A percentile compares a stretch with the other conserved stretches of the same genome.
These are phyloP conservation scores for Schizotus pectinicornis DNA, from an alignment of 2,888 invertebrate species.

Conservation along the genomic window DNA sequence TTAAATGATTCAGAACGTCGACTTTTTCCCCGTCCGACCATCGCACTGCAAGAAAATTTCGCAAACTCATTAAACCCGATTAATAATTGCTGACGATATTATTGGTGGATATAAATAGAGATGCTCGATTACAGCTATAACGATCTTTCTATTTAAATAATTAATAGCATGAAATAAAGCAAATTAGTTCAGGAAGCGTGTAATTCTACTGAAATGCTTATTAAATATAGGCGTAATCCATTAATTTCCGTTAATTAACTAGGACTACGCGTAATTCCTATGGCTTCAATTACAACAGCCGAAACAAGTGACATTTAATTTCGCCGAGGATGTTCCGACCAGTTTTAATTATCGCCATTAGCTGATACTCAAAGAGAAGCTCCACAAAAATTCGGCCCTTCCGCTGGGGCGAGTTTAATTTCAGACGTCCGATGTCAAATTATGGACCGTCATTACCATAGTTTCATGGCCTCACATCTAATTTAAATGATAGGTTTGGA, in stretches of 20 bases:
- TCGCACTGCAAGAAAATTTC: background rate
- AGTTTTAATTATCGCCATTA: slow-evolving; percentile 14
- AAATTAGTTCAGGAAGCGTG: slow-evolving; percentile 36
- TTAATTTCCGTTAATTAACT: slow-evolving; percentile 42
- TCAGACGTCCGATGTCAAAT: too few relatives aligned
- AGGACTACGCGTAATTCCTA: slow-evolving; percentile 32
- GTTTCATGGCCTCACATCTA: too few relatives aligned
- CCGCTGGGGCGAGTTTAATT: too few relatives aligned
- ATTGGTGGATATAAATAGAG: slow-evolving; percentile 17
- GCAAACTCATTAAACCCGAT: background rate
- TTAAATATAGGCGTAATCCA: slow-evolving; percentile 41
- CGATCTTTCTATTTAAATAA: slow-evolving; percentile 35
- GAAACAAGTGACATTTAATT: slow-evolving; percentile 25
- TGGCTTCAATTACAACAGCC: slow-evolving; percentile 27
- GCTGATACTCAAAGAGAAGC: too few relatives aligned
- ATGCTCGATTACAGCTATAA: slow-evolving; percentile 27
- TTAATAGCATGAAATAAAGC: slow-evolving; percentile 36
- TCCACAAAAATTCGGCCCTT: too few relatives aligned
- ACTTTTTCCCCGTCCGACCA: background rate
- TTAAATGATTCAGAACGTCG: background rate
- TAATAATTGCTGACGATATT: background rate
- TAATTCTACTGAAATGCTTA: slow-evolving; percentile 36
- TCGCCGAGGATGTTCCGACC: slow-evolving; percentile 9
- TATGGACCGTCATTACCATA: too few relatives aligned
- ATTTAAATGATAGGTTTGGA: too few relatives aligned